Percentiles rank a stretch among this genome's conserved stretches.
These are phyloP conservation scores for Nylanderia fulva DNA, from an alignment of 1,140 invertebrate species.

Conservation along the genomic window DNA sequence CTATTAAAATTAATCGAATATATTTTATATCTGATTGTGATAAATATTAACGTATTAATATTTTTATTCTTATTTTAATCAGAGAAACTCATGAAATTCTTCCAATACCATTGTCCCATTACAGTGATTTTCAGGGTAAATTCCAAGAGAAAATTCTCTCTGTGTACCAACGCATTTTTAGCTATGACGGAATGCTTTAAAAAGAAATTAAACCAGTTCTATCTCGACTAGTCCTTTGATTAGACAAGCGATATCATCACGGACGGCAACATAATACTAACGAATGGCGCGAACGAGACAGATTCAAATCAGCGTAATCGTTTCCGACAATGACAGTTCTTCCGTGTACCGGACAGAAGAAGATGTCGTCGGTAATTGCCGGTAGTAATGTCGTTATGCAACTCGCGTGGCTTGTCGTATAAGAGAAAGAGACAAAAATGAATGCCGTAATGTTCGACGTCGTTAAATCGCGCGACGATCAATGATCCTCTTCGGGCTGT, in stretches of 20 bases:
- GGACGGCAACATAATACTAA: conserved; percentile 20
- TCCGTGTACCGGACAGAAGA: conserved; percentile 31
- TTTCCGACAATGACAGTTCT: conserved; percentile 51
- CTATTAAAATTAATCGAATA: too few species aligned
- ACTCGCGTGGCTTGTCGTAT: conserved; percentile 32
- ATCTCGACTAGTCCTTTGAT: not conserved
- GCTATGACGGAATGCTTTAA: not conserved
- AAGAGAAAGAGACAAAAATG: conserved; percentile 26
- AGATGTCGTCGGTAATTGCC: conserved; percentile 50
- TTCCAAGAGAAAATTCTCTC: too few species aligned
- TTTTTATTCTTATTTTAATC: too few species aligned
- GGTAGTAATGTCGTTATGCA: conserved; percentile 19
- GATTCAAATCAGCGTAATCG: conserved; percentile 45
- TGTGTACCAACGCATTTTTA: not conserved
- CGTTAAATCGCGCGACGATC: conserved; percentile 55
- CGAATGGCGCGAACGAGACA: conserved; percentile 30
- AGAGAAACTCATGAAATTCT: too few species aligned
- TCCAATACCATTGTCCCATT: too few species aligned
- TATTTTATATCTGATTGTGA: too few species aligned
- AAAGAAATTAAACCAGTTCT: conserved; percentile 44
- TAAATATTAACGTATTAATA: too few species aligned
- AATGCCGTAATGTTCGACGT: conserved; percentile 30
- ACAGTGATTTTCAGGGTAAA: too few species aligned
- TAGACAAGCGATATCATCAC: conserved; percentile 21
- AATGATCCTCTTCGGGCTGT: conserved; percentile 40